phyloP scores from a whole-genome alignment of 64 coral and sea anemone genomes.

The Orbicella faveolata region DNA sequence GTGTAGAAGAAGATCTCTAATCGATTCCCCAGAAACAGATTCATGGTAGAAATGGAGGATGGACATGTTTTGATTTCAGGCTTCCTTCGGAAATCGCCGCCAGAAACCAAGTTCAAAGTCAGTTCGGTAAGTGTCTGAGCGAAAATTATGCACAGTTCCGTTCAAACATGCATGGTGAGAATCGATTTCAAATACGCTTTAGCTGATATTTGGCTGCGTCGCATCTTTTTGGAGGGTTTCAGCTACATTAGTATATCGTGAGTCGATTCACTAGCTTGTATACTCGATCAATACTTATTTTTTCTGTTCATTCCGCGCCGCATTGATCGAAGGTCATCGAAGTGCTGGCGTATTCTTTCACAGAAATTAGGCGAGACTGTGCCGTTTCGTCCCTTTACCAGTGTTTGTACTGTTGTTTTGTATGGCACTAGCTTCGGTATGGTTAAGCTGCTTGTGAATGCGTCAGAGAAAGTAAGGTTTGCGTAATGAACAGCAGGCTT shows the following conservation, averaged over 20 bases:
- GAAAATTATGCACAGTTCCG: not conserved
- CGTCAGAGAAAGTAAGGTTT: not conserved
- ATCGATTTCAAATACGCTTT: not conserved
- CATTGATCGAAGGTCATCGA: no score
- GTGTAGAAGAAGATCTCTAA: not conserved
- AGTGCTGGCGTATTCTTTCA: not conserved
- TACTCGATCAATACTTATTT: no score
- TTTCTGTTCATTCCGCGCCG: no score
- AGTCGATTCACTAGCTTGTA: no score
- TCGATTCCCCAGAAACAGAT: not conserved
- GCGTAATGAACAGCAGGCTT: not conserved
- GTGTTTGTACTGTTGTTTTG: no score
- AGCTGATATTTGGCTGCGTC: not conserved
- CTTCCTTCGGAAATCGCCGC: slow-evolving; percentile 19
- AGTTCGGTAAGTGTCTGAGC: not conserved
- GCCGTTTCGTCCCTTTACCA: not conserved
- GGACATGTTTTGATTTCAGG: slow-evolving; percentile 13
- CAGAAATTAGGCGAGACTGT: not conserved
- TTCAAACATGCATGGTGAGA: not conserved
- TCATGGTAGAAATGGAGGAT: slow-evolving; percentile 9
- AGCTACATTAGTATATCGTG: no score
- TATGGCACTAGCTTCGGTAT: not conserved
- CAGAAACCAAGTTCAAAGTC: slow-evolving; percentile 24
- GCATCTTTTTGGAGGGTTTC: not conserved
- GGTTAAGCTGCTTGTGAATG: not conserved